These are phyloP conservation scores for Tetragonula clypearis DNA, from an alignment of 1,140 invertebrate genomes.

Conservation along the genomic window DNA sequence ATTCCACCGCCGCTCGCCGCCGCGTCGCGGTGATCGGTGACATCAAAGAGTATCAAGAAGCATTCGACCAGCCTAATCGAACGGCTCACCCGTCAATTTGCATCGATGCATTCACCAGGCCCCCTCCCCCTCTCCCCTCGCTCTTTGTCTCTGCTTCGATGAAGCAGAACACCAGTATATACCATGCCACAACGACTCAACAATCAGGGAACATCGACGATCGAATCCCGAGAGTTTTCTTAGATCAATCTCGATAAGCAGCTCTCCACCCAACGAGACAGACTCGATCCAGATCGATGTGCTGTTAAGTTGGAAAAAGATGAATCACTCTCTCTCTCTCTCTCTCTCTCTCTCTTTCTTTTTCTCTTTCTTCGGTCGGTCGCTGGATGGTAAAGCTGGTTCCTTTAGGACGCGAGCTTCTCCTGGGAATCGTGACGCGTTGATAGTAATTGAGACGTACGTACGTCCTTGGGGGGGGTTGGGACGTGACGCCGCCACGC, in stretches of 20 bases:
- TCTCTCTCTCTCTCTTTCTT: no score
- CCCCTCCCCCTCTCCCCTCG: no score
- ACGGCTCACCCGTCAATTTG: constrained; percentile 48
- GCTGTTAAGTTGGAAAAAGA: constrained; percentile 37
- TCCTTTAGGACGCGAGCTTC: not conserved
- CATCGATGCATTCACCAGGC: constrained; percentile 26
- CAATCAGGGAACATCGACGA: constrained; percentile 23
- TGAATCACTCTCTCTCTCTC: not conserved
- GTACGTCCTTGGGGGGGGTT: constrained; percentile 38
- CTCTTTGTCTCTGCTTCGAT: not conserved
- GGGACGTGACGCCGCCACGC: constrained; percentile 41
- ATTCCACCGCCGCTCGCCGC: not conserved
- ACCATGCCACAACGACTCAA: not conserved
- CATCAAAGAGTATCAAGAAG: constrained; percentile 49
- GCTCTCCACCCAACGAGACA: constrained; percentile 24
- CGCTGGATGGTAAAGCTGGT: constrained; percentile 15
- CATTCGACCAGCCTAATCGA: constrained; percentile 43
- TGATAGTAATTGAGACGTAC: constrained; percentile 59
- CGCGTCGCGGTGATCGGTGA: constrained; percentile 5
- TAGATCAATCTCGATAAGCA: constrained; percentile 39
- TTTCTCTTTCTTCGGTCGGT: not conserved
- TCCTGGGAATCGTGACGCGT: not conserved
- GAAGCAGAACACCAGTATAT: not conserved
- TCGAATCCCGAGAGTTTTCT: not conserved
- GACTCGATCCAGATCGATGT: constrained; percentile 53